Evolutionary conservation across 2,888 invertebrate genomes (phyloP).

Genomic region (Caenorhabditis doughertyi): DNA sequence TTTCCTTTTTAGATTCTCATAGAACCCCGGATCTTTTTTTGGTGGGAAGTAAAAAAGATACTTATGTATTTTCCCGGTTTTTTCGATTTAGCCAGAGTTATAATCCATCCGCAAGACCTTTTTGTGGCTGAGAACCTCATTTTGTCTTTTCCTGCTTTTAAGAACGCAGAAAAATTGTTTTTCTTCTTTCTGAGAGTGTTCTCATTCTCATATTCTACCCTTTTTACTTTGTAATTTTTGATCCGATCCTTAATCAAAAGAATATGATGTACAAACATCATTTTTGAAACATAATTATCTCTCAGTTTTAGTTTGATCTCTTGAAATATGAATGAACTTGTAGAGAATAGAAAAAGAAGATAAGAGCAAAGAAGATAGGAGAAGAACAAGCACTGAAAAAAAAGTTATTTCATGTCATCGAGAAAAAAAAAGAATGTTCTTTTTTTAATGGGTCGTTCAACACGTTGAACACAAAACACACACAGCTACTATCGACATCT

Average conservation of each 20-base stretch:
- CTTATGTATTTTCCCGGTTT: constrained; percentile 17
- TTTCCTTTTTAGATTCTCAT: too few species aligned
- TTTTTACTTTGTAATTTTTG: not conserved
- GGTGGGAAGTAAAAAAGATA: constrained; percentile 2
- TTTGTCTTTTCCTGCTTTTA: not conserved
- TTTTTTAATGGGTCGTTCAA: constrained; percentile 59
- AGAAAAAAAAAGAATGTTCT: constrained; percentile 41
- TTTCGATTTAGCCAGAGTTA: not conserved
- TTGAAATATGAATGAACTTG: constrained; percentile 17
- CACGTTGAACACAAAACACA: constrained; percentile 44
- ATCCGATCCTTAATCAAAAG: not conserved
- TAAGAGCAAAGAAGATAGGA: constrained; percentile 25
- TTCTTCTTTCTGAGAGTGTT: not conserved
- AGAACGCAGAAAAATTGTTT: constrained; percentile 13
- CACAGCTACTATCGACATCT: constrained; percentile 18
- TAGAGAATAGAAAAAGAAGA: not conserved
- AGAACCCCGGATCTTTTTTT: not conserved
- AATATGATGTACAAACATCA: constrained; percentile 20
- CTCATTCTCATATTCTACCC: not conserved
- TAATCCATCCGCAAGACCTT: constrained; percentile 17
- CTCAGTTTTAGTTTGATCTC: not conserved
- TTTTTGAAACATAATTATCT: constrained; percentile 20
- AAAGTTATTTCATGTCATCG: constrained; percentile 25
- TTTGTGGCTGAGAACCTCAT: constrained; percentile 39
- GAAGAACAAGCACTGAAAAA: not conserved